Evolutionary conservation across 1,140 invertebrate genomes (phyloP).

Genomic region (Trachymyrmex cornetzi): DNA sequence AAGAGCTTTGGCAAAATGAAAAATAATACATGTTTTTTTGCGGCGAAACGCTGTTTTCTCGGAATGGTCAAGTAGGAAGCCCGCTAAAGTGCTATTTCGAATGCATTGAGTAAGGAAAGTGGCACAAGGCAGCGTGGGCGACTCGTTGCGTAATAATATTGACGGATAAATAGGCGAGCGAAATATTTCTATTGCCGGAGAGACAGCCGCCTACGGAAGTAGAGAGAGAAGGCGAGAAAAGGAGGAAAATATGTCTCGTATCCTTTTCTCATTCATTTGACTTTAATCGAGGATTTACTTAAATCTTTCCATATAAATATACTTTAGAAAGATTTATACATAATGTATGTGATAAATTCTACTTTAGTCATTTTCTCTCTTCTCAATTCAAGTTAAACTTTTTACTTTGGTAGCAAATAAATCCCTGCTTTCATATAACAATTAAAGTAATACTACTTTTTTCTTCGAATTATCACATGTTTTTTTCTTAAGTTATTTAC

Average conservation of each 20-base stretch:
- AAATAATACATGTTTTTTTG: conserved; percentile 23
- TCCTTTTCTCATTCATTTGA: conserved; percentile 4
- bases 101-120: conserved; percentile 57
- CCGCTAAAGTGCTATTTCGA: conserved; percentile 32
- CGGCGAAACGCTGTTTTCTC: background rate
- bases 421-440: background rate
- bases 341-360: background rate
- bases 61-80: conserved; percentile 13
- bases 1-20: conserved; percentile 7
- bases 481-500: background rate
- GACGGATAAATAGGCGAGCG: conserved; percentile 43
- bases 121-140: conserved; percentile 63
- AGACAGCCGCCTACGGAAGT: conserved; percentile 17
- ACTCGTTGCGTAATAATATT: conserved; percentile 67
- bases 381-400: conserved; percentile 12
- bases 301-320: background rate
- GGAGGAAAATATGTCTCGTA: background rate
- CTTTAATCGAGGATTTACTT: conserved; percentile 4
- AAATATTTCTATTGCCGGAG: conserved; percentile 65
- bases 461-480: background rate
- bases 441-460: background rate
- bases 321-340: background rate
- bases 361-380: background rate
- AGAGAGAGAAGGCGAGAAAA: background rate
- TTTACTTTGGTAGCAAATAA: background rate